Percentiles rank a stretch among this genome's conserved stretches.
These are phyloP conservation scores for Characodon lateralis DNA, from an alignment of 2,797 vertebrate species.

Conservation along the genomic window DNA sequence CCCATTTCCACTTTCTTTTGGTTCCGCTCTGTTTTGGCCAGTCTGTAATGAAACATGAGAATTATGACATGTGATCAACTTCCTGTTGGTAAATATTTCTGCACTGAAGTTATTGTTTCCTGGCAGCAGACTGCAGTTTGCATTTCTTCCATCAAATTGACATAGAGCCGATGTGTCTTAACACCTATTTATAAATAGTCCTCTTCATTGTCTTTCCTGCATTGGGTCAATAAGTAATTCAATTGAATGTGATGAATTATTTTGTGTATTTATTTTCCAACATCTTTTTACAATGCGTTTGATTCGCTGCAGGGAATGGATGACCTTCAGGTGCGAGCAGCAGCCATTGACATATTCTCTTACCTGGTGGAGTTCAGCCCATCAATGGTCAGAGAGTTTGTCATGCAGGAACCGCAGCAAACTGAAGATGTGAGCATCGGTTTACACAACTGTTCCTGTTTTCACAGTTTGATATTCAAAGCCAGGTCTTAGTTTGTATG, in stretches of 20 bases:
- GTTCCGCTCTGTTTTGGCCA: too few relatives aligned
- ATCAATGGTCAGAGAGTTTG: constrained; percentile 98
- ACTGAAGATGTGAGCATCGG: constrained; percentile 89
- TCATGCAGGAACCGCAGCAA: constrained; percentile 99
- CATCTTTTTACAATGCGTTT: not conserved
- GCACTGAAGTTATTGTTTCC: not conserved
- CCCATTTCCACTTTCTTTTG: too few relatives aligned
- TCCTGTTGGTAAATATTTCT: not conserved
- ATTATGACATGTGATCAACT: not conserved
- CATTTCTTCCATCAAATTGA: not conserved
- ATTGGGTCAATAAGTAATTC: not conserved
- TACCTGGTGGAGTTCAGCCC: constrained; percentile 99
- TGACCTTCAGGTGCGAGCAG: constrained; percentile 95
- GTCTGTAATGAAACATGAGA: too few relatives aligned
- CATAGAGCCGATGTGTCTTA: not conserved
- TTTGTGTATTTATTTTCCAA: not conserved
- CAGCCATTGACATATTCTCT: constrained; percentile 99
- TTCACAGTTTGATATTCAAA: not conserved
- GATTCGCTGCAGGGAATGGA: constrained; percentile 89
- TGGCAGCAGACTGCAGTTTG: not conserved
- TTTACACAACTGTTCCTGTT: not conserved
- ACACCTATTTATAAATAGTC: not conserved
- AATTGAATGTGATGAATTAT: not conserved
- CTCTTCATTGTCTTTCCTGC: not conserved
- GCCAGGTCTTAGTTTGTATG: not conserved